A percentile compares a stretch with the other conserved stretches of the same genome.
phyloP scores from a whole-genome alignment of 1,140 invertebrate genomes.

The Pogonus chalceus region DNA sequence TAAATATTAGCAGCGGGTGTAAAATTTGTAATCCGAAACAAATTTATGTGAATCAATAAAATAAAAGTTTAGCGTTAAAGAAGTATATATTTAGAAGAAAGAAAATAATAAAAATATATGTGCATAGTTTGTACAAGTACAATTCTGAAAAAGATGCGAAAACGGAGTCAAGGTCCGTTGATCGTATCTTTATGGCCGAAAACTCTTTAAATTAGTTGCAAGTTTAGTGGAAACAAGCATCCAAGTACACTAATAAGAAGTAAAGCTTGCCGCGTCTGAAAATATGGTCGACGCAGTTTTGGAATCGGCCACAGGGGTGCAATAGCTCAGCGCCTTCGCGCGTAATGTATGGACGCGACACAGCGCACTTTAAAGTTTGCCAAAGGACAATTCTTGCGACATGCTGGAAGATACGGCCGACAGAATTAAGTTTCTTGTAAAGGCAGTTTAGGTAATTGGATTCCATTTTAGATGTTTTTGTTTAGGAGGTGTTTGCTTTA shows the following conservation, averaged over 20 bases:
- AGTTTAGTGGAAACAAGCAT: slow-evolving; percentile 7
- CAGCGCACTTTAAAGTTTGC: not conserved
- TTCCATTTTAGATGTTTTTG: slow-evolving; percentile 2
- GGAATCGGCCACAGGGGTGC: slow-evolving; percentile 1
- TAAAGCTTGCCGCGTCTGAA: not conserved
- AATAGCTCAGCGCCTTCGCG: slow-evolving; percentile 1
- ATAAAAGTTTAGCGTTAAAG: no score
- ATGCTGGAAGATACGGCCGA: not conserved
- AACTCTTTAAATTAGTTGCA: slow-evolving; percentile 7
- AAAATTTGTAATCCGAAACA: no score
- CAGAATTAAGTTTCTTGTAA: slow-evolving; percentile 4
- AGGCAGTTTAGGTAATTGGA: slow-evolving; percentile 2
- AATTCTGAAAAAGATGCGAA: not conserved
- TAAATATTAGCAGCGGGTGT: no score
- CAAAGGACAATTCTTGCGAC: not conserved
- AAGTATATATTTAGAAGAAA: no score
- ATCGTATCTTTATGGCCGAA: slow-evolving; percentile 2
- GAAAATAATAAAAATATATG: no score
- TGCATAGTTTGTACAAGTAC: no score
- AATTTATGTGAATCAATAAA: no score
- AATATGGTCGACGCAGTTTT: not conserved
- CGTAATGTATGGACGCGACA: slow-evolving; percentile 5
- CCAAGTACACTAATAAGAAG: slow-evolving; percentile 7
- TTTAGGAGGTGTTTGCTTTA: slow-evolving; percentile 2
- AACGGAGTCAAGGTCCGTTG: not conserved